phyloP scores from a whole-genome alignment of 2,888 invertebrate genomes.

The Phanerotoma sp. region DNA sequence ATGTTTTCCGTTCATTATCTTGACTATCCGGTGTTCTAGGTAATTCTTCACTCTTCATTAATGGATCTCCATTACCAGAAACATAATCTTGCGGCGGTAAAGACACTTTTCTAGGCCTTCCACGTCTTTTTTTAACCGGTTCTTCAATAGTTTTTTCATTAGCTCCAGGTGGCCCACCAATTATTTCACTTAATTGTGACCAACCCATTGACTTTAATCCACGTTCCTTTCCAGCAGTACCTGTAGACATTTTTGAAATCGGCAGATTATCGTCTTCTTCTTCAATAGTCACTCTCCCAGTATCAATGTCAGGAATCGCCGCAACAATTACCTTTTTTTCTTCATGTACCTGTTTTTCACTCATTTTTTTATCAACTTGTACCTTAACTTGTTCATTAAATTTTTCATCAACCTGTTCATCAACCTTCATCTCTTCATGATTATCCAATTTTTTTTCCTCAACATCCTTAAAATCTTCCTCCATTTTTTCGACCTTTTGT shows the following conservation, averaged over 20 bases:
- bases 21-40: conserved; percentile 27
- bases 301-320: conserved; percentile 6
- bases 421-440: background rate
- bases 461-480: background rate
- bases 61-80: conserved; percentile 19
- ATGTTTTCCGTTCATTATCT: conserved; percentile 37
- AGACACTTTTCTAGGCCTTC: conserved; percentile 42
- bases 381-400: conserved; percentile 25
- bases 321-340: conserved; percentile 18
- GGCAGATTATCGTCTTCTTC: conserved; percentile 36
- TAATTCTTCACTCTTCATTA: conserved; percentile 25
- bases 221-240: conserved; percentile 39
- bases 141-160: conserved; percentile 20
- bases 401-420: too few species aligned
- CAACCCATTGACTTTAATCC: conserved; percentile 16
- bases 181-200: conserved; percentile 23
- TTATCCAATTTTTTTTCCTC: background rate
- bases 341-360: background rate
- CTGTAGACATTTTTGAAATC: conserved; percentile 41
- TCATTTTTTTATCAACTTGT: background rate
- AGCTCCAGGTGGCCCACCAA: conserved; percentile 14
- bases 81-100: conserved; percentile 23
- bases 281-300: conserved; percentile 34
- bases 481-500: background rate
- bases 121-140: conserved; percentile 38